Conservation (phyloP, 2,113 vertebrate genomes). For the Vulpes vulpes region DNA sequence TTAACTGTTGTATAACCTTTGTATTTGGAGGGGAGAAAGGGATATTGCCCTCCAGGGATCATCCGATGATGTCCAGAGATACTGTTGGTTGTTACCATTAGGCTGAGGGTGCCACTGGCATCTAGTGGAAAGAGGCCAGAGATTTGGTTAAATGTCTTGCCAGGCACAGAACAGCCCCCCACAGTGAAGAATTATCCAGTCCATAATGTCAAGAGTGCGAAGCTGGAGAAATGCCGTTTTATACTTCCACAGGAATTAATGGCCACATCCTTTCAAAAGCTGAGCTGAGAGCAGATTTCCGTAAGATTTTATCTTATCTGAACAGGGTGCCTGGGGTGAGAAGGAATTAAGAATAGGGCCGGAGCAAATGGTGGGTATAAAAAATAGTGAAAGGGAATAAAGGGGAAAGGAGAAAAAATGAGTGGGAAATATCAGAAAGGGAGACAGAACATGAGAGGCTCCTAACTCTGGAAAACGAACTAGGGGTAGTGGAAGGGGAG, state of each 20-base stretch:
- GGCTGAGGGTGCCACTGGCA: neutral
- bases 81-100: neutral
- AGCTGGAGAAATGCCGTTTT: neutral
- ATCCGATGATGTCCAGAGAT: neutral
- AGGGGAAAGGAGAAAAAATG: too few species aligned
- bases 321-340: neutral
- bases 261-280: conserved; percentile 11
- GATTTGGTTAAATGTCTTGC: neutral
- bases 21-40: neutral
- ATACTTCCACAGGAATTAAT: neutral
- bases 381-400: too few species aligned
- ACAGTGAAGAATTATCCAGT: neutral
- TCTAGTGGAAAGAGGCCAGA: neutral
- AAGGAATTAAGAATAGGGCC: conserved; percentile 8
- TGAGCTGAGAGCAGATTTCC: conserved; percentile 29
- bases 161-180: neutral
- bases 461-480: too few species aligned
- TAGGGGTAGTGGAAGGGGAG: too few species aligned
- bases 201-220: neutral
- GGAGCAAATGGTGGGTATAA: too few species aligned
- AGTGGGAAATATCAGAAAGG: too few species aligned
- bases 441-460: too few species aligned
- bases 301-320: neutral
- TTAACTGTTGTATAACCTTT: neutral
- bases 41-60: neutral